phyloP scores from a whole-genome alignment of 2,888 invertebrate genomes.

The Nephrotoma guestfalica region DNA sequence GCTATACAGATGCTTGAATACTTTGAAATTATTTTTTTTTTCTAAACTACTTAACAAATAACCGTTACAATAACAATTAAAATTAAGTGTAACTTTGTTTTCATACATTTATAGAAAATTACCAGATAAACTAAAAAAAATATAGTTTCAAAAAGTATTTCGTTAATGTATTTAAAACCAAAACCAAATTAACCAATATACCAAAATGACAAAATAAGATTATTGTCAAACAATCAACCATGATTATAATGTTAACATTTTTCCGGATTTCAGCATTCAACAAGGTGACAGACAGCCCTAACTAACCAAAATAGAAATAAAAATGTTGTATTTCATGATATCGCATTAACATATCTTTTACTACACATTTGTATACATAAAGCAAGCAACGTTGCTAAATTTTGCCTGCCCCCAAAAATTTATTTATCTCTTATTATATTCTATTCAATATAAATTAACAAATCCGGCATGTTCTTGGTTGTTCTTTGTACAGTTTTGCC shows the following conservation, averaged over 20 bases:
- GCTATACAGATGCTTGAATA: no score
- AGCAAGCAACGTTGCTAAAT: not conserved
- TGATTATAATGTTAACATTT: not conserved
- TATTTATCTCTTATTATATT: not conserved
- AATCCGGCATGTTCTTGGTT: not conserved
- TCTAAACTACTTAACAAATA: no score
- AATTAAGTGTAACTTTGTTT: no score
- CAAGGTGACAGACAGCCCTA: not conserved
- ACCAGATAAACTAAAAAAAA: no score
- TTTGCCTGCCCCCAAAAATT: not conserved
- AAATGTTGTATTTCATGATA: not conserved
- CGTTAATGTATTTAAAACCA: no score
- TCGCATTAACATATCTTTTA: not conserved
- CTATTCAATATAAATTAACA: not conserved
- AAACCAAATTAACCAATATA: not conserved
- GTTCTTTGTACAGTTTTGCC: not conserved
- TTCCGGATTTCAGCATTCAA: not conserved
- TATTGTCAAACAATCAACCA: not conserved
- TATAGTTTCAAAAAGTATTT: no score
- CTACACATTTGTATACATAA: not conserved
- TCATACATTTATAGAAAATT: no score
- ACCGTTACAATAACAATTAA: no score
- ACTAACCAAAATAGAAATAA: not conserved
- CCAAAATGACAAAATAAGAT: not conserved
- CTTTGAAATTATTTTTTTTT: no score